Conservation (phyloP, 2,888 invertebrate species). For the Bembecia ichneumoniformis region DNA sequence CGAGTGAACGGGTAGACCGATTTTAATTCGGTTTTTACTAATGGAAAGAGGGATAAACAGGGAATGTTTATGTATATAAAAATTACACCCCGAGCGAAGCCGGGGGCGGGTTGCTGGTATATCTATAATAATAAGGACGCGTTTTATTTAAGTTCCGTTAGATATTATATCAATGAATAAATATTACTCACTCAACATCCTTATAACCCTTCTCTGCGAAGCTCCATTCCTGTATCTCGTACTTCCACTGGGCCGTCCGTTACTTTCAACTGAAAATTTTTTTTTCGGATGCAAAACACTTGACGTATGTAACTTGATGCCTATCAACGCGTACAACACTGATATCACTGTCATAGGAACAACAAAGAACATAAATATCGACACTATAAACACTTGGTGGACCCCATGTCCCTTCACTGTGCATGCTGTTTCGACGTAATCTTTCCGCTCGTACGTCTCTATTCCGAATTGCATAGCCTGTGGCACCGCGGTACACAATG, state of each 20-base stretch:
- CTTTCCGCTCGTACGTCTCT: conserved; percentile 60
- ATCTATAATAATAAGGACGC: neutral
- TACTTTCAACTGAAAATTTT: conserved; percentile 63
- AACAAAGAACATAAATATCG: conserved; percentile 86
- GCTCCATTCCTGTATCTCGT: conserved; percentile 70
- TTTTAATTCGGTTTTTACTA: no score
- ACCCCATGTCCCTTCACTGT: conserved; percentile 72
- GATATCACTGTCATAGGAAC: conserved; percentile 90
- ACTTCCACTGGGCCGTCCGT: conserved; percentile 32
- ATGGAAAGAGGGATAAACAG: no score
- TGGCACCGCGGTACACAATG: conserved; percentile 81
- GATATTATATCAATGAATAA: neutral
- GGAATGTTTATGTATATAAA: no score
- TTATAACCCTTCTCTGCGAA: conserved; percentile 77
- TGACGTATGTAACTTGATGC: conserved; percentile 78
- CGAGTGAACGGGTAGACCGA: no score
- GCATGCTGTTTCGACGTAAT: conserved; percentile 66
- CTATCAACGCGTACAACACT: conserved; percentile 84
- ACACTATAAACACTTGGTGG: conserved; percentile 83
- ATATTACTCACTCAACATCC: conserved; percentile 84
- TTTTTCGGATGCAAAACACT: conserved; percentile 73
- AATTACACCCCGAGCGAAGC: no score
- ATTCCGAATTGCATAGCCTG: conserved; percentile 87
- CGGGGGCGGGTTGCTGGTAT: no score
- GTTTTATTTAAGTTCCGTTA: no score